A percentile compares a stretch with the other conserved stretches of the same genome.
Evolutionary conservation across 2,888 invertebrate genomes (phyloP).

Genomic region (Eupithecia dodoneata): DNA sequence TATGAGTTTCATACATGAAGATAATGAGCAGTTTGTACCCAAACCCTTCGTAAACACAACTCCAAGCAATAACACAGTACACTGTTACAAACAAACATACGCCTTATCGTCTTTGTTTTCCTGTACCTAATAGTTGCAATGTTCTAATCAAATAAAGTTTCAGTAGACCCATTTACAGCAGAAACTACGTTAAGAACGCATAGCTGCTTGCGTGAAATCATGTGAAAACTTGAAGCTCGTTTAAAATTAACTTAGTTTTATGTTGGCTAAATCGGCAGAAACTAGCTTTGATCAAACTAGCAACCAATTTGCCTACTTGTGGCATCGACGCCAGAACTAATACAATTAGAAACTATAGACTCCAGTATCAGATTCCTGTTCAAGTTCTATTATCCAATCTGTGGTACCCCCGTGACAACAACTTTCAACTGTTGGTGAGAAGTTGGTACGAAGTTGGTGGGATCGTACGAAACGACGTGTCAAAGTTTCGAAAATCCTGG

Average conservation of each 20-base stretch:
- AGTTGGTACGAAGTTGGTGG: background rate
- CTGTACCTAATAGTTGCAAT: background rate
- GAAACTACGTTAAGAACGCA: background rate
- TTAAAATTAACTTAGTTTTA: background rate
- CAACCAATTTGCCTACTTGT: constrained; percentile 31
- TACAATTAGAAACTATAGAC: constrained; percentile 33
- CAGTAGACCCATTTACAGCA: background rate
- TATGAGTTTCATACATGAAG: background rate
- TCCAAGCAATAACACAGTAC: constrained; percentile 6
- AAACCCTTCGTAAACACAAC: constrained; percentile 1
- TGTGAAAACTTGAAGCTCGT: background rate
- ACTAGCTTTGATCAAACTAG: constrained; percentile 22
- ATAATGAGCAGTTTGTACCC: constrained; percentile 5
- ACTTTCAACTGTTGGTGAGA: constrained; percentile 29
- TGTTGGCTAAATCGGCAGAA: background rate
- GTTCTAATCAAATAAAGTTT: constrained; percentile 19
- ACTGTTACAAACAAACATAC: background rate
- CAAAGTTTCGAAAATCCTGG: constrained; percentile 30
- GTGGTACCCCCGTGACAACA: constrained; percentile 22
- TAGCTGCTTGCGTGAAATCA: background rate
- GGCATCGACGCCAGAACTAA: constrained; percentile 29
- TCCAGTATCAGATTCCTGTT: constrained; percentile 25
- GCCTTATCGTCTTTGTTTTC: constrained; percentile 4
- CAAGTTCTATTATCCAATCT: constrained; percentile 24
- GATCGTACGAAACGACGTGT: constrained; percentile 9